Evolutionary conservation across 2,113 vertebrate genomes (phyloP).

Genomic region (Bagarius yarrelli): DNA sequence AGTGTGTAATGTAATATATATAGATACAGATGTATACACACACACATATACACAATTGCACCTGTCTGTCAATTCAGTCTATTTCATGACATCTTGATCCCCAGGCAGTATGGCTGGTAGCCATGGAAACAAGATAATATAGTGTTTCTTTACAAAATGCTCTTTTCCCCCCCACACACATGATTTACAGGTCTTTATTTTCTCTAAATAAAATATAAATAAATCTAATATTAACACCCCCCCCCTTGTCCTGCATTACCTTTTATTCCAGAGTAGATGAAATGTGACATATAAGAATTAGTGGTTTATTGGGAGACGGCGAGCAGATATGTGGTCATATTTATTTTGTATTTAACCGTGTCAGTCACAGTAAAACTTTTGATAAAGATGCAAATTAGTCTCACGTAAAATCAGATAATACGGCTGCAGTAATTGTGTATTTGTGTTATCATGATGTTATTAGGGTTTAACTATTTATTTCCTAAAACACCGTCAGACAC

Average conservation of each 20-base stretch:
- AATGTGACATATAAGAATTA: conserved; percentile 10
- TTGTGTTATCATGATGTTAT: neutral
- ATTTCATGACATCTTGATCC: conserved; percentile 55
- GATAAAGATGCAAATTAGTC: conserved; percentile 12
- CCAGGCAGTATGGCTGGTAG: conserved; percentile 68
- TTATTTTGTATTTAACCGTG: conserved; percentile 15
- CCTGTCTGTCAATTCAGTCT: conserved; percentile 54
- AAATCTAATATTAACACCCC: conserved; percentile 8
- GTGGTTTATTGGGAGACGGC: conserved; percentile 1
- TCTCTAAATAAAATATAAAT: conserved; percentile 7
- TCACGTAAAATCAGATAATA: neutral
- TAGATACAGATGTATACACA: conserved; percentile 24
- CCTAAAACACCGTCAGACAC: neutral
- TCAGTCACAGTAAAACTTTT: neutral
- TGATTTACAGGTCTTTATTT: conserved; percentile 25
- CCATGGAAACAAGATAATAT: conserved; percentile 74
- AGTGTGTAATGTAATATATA: conserved; percentile 20
- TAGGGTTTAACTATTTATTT: neutral
- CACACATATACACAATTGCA: neutral
- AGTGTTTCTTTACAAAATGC: conserved; percentile 26
- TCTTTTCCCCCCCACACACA: conserved; percentile 24
- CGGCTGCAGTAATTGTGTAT: neutral
- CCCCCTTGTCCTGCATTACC: neutral
- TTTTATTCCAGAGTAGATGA: conserved; percentile 4
- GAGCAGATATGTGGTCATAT: conserved; percentile 17